Evolutionary conservation across 92 coral and sea anemone genomes (phyloP).

Genomic region (Micromussa lordhowensis): DNA sequence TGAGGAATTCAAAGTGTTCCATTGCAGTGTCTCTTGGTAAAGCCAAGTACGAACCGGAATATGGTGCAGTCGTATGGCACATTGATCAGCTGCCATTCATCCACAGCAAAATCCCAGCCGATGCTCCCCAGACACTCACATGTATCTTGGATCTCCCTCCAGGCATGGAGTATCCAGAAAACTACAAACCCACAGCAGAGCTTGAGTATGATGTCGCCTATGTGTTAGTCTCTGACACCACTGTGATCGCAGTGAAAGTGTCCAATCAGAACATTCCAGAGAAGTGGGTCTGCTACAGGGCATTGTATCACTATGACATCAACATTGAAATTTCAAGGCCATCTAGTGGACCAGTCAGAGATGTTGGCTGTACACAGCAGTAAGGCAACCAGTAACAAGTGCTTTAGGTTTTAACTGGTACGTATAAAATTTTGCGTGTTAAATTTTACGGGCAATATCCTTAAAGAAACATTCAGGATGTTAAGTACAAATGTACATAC

Average conservation of each 20-base stretch:
- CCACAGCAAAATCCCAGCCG: constrained; percentile 94
- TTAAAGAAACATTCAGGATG: no score
- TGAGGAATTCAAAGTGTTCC: constrained; percentile 86
- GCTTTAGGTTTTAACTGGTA: not conserved
- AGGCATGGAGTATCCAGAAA: constrained; percentile 88
- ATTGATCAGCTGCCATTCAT: constrained; percentile 87
- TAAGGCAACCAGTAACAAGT: not conserved
- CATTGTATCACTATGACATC: constrained; percentile 85
- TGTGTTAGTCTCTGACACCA: constrained; percentile 93
- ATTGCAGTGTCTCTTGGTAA: constrained; percentile 90
- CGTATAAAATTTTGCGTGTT: not conserved
- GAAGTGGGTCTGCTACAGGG: constrained; percentile 91
- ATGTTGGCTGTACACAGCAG: constrained; percentile 92
- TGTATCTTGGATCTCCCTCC: constrained; percentile 82
- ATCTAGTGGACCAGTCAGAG: constrained; percentile 80
- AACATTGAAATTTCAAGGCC: constrained; percentile 84
- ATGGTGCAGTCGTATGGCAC: constrained; percentile 90
- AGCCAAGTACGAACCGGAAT: constrained; percentile 95
- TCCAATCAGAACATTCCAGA: constrained; percentile 92
- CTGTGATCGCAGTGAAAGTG: constrained; percentile 92
- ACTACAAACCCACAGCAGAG: constrained; percentile 87
- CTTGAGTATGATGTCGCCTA: constrained; percentile 91
- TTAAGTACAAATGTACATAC: no score
- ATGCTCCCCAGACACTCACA: constrained; percentile 90
- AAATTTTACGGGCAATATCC: not conserved